Evolutionary conservation across 2,797 vertebrate species (phyloP).

Genomic region (Helostoma temminkii): DNA sequence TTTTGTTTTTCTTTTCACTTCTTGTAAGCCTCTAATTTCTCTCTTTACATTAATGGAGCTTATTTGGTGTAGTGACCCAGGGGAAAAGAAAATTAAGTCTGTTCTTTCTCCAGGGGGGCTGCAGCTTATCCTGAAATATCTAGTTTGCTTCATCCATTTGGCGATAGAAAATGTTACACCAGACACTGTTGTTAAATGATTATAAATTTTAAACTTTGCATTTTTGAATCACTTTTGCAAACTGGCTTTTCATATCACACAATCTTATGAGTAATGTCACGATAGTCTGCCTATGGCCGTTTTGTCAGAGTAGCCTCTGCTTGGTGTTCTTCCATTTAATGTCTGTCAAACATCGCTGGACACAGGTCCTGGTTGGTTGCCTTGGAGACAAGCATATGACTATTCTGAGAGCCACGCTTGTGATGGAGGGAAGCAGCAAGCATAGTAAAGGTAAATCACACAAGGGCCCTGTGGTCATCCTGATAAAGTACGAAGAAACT

Average conservation of each 20-base stretch:
- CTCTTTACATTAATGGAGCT: conserved; percentile 75
- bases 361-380: conserved; percentile 82
- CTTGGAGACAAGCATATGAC: conserved; percentile 84
- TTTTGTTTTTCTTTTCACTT: conserved; percentile 74
- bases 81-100: conserved; percentile 69
- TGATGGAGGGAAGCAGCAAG: conserved; percentile 63
- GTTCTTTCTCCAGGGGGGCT: conserved; percentile 42
- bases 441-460: conserved; percentile 76
- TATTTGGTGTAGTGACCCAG: conserved; percentile 69
- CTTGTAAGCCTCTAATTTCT: conserved; percentile 71
- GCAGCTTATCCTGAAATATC: conserved; percentile 48
- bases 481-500: conserved; percentile 71
- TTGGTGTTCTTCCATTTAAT: conserved; percentile 65
- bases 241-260: conserved; percentile 11
- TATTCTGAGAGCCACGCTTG: conserved; percentile 74
- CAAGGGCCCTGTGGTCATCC: conserved; percentile 74
- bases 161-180: conserved; percentile 35
- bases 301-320: conserved; percentile 53
- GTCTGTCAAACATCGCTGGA: conserved; percentile 73
- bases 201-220: conserved; percentile 9
- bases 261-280: conserved; percentile 12
- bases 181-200: conserved; percentile 15
- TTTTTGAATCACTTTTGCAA: conserved; percentile 5
- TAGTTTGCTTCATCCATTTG: conserved; percentile 41
- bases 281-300: too few relatives aligned